These are phyloP conservation scores for Ectemnius continuus DNA, from an alignment of 2,888 invertebrate genomes.

Conservation along the genomic window DNA sequence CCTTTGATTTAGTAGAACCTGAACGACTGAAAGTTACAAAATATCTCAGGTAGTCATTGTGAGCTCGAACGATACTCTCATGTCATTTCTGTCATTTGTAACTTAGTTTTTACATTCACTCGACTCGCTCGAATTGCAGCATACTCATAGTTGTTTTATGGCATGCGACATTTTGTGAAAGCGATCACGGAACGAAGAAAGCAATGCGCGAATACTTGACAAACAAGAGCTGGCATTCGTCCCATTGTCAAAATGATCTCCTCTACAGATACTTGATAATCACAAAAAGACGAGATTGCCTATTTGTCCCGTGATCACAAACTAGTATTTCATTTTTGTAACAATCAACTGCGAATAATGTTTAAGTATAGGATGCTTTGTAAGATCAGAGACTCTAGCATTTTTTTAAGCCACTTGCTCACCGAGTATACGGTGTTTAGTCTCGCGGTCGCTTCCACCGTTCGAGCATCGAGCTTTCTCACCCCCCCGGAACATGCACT, in stretches of 20 bases:
- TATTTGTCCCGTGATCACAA: too few relatives aligned
- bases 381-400: too few relatives aligned
- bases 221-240: too few relatives aligned
- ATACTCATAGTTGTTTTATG: too few relatives aligned
- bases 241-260: too few relatives aligned
- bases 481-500: slow-evolving; percentile 8
- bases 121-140: not conserved
- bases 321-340: too few relatives aligned
- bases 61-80: slow-evolving; percentile 47
- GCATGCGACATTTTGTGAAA: not conserved
- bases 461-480: slow-evolving; percentile 2
- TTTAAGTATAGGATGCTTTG: too few relatives aligned
- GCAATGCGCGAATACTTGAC: not conserved
- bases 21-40: slow-evolving; percentile 62
- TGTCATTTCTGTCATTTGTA: slow-evolving; percentile 24
- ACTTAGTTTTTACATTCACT: slow-evolving; percentile 17
- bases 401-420: too few relatives aligned
- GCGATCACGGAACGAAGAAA: not conserved
- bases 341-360: too few relatives aligned
- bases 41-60: slow-evolving; percentile 60
- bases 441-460: not conserved
- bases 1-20: slow-evolving; percentile 28
- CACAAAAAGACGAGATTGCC: too few relatives aligned
- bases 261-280: too few relatives aligned
- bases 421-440: too few relatives aligned